A percentile compares a stretch with the other conserved stretches of the same genome.
Conservation (phyloP, 2,888 invertebrate species). For the Invenusta paracnida region DNA sequence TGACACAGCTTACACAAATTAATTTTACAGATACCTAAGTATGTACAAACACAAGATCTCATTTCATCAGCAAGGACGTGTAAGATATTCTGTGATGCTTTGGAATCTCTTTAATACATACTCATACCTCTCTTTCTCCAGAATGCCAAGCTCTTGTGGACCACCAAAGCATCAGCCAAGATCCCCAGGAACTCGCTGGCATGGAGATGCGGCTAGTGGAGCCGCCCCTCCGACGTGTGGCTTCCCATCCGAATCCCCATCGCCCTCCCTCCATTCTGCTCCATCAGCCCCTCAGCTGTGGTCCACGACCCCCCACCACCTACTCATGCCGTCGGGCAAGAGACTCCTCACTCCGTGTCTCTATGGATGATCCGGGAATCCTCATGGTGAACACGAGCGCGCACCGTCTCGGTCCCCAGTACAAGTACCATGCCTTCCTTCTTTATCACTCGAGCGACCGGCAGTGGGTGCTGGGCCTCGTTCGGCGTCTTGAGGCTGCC, state of each 20-base stretch:
- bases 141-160: slow-evolving; percentile 4
- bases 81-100: no score
- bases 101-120: no score
- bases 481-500: slow-evolving; percentile 49
- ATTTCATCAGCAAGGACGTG: no score
- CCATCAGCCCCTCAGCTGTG: not conserved
- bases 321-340: not conserved
- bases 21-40: no score
- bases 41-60: no score
- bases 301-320: not conserved
- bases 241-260: not conserved
- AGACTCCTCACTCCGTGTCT: slow-evolving; percentile 31
- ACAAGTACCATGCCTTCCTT: slow-evolving; percentile 53
- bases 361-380: slow-evolving; percentile 42
- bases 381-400: slow-evolving; percentile 38
- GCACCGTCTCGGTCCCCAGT: slow-evolving; percentile 49
- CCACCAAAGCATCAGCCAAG: not conserved
- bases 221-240: not conserved
- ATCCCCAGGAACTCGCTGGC: not conserved
- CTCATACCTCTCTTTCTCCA: not conserved
- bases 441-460: slow-evolving; percentile 50
- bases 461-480: slow-evolving; percentile 50
- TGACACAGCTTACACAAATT: no score
- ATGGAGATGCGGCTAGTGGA: not conserved
- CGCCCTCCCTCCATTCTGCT: not conserved